phyloP scores from a whole-genome alignment of 1,140 invertebrate species.

The Luehdorfia chinensis region DNA sequence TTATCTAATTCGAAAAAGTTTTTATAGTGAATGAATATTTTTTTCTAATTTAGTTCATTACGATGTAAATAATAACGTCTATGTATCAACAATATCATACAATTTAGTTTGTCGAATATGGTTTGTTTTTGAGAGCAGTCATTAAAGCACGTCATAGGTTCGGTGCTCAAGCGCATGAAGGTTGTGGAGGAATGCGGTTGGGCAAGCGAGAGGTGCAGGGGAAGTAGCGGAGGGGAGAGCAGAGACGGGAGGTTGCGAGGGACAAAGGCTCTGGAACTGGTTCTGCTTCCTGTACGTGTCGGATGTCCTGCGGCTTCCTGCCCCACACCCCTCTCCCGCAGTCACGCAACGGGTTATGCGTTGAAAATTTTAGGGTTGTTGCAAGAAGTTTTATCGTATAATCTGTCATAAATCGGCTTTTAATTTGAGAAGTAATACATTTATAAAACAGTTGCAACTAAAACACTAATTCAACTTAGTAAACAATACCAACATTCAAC shows the following conservation, averaged over 20 bases:
- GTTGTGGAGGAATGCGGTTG: slow-evolving; percentile 65
- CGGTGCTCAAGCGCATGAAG: slow-evolving; percentile 54
- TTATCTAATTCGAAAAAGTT: too few species aligned
- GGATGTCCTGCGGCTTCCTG: slow-evolving; percentile 76
- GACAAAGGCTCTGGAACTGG: slow-evolving; percentile 71
- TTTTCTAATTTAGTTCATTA: too few species aligned
- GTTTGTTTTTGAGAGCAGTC: slow-evolving; percentile 9
- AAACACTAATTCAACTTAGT: too few species aligned
- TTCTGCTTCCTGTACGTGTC: slow-evolving; percentile 76
- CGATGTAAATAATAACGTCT: too few species aligned
- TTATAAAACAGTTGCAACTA: too few species aligned
- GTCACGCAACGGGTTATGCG: slow-evolving; percentile 54
- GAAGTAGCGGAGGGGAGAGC: slow-evolving; percentile 28
- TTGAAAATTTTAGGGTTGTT: slow-evolving; percentile 34
- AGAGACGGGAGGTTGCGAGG: slow-evolving; percentile 53
- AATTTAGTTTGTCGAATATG: too few species aligned
- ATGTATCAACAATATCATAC: not conserved
- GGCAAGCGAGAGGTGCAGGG: slow-evolving; percentile 25
- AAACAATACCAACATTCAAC: too few species aligned
- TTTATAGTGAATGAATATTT: too few species aligned
- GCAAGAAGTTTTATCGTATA: not conserved
- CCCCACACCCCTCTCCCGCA: slow-evolving; percentile 36
- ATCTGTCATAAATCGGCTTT: too few species aligned
- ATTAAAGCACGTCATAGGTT: slow-evolving; percentile 16
- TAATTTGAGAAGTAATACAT: too few species aligned